Base-by-base conservation (phyloP, 2,888 invertebrate species). In the Allophyes oxyacanthae region DNA sequence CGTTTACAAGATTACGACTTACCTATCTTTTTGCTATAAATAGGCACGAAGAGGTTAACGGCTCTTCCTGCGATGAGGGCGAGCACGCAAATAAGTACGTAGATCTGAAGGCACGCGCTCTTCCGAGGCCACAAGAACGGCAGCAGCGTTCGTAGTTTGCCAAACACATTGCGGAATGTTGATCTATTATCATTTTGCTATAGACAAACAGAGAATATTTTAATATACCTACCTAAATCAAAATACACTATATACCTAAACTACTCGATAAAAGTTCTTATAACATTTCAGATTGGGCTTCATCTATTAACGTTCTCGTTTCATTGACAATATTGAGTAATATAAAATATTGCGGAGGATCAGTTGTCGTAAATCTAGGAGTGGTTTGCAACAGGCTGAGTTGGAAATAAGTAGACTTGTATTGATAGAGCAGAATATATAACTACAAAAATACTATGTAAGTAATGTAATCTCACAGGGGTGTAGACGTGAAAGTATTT, bases 101-200 rank as follows among this genome's bases (percentile, higher is more conserved):
- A 94, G 0, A 97, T 73, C 88, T 99, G 99, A 4, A 99, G 94
- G 7, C 94, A 77, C 14, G 92, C 49, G 83, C 97, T 97, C 76
- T 96, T 97, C 79, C 96, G 97, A 0, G 99, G 99, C 99, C 99
- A 99, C 30, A 99, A 92, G 92, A 98, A 99, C 0, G 99, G 99
- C 64, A 97, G 92, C 38, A 99, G 95, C 4, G 96, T 96, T 76
- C 95, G 95, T 9, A 98, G 85, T 88, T 99, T 99, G 77, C 95
- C 95, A 94, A 96, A 97, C 3, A 96, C 95, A 91, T 97, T 97
- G 55, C 94, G 94, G 95, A 98, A 98, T 33, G 98, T 97, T 6
- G 98, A 98, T 54, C 94, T 92, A 78, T 95, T 95, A 6, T 95
- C 95, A 75, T 94, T 91, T 90, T 92, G 85, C 15, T 67, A 42